phyloP scores from a whole-genome alignment of 2,797 vertebrate genomes.

The Sebastes nivosus region DNA sequence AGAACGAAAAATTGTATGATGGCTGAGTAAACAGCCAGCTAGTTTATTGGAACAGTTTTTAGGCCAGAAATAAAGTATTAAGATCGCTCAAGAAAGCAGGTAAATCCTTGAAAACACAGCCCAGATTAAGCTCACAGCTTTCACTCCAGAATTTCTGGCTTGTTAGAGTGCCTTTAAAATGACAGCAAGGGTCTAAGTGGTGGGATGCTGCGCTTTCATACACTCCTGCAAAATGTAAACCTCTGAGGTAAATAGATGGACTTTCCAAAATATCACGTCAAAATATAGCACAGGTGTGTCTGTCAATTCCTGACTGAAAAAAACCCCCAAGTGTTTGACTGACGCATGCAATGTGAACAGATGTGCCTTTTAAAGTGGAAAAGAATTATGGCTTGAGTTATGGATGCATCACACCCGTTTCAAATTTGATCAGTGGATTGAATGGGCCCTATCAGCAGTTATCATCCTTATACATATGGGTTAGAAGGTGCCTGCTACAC shows the following conservation, averaged over 20 bases:
- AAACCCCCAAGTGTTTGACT: not conserved
- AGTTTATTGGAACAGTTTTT: constrained; percentile 32
- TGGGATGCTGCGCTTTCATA: not conserved
- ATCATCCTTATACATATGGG: too few relatives aligned
- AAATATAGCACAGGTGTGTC: constrained; percentile 10
- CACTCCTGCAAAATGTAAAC: not conserved
- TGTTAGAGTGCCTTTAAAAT: not conserved
- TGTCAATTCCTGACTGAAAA: not conserved
- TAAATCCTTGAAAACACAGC: constrained; percentile 1
- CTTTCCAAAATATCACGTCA: not conserved
- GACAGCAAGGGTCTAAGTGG: not conserved
- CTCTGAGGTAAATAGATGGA: not conserved
- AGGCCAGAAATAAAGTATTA: constrained; percentile 10
- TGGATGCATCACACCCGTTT: not conserved
- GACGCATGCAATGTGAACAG: not conserved
- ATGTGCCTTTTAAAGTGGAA: not conserved
- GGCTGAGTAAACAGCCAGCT: constrained; percentile 18
- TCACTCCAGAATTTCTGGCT: not conserved
- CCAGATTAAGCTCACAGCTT: not conserved
- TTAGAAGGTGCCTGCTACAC: too few relatives aligned
- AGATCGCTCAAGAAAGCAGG: not conserved
- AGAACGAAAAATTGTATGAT: constrained; percentile 16
- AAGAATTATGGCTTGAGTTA: not conserved
- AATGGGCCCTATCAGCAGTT: too few relatives aligned
- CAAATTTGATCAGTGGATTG: not conserved